Evolutionary conservation across 2,113 vertebrate genomes (phyloP), one percentile per base, ranked within the genome.

Genomic region (Acanthochromis polyacanthus): DNA sequence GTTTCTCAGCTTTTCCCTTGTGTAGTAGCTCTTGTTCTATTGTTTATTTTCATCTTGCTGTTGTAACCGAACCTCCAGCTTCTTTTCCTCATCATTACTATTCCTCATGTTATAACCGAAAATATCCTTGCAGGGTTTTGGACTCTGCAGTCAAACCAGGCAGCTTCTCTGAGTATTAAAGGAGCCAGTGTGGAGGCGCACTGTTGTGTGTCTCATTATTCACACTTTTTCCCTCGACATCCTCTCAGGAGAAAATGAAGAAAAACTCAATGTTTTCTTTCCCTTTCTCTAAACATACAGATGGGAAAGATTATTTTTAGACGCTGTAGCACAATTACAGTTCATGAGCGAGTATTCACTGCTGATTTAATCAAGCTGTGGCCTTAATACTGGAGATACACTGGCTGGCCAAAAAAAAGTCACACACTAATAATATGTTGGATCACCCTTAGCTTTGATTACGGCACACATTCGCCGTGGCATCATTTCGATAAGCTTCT

Each of bases 151-250:
- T 68, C 59, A 53, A 12, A 72, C 22, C 72, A 71, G 52, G 15
- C 38, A 12, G 45, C 30, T 30, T 10, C 61, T 58, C 28, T 4
- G 32, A 56, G 4, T 48, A 19, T 3, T 64, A 30, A 61, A n/a
- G 68, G 56, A 67, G 56, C 60, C 58, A 50, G 66, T 25, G 68
- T 12, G 40, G 58, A 76, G 4, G 53, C 23, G 62, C 60, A 75
- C 71, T 20, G 22, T 4, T 60, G 66, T 45, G 59, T 11, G 38
- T 62, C 57, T 83, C 57, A 75, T 65, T 80, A 87, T 70, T 83
- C 66, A 62, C 64, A 22, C 48, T 55, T 62, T 32, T 32, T 55
- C 32, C n/a, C 15, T 25, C 20, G 45, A 53, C 15, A 57, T 17
- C 17, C 20, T 52, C 17, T 52, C 3, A 23, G 48, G 40, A 45